A percentile compares a stretch with the other conserved stretches of the same genome.
Conservation (phyloP, 1,140 invertebrate genomes). For the Stegodyphus dumicola region DNA sequence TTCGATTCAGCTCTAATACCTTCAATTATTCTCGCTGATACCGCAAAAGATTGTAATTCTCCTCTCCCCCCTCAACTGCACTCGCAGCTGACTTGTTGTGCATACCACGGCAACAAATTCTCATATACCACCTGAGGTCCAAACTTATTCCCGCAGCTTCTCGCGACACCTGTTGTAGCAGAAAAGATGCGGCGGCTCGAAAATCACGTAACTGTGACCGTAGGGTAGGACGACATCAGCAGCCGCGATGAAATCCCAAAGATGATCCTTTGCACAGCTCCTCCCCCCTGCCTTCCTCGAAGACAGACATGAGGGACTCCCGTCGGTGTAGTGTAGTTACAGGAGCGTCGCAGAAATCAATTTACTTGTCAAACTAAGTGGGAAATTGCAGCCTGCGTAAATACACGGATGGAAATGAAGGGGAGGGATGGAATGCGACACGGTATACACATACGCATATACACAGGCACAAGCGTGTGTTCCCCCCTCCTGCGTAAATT, state of each 20-base stretch:
- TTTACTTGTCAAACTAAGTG: conserved; percentile 67
- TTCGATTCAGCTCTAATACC: too few species aligned
- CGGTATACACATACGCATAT: neutral
- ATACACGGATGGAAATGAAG: conserved; percentile 43
- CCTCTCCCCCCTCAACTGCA: neutral
- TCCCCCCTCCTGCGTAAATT: conserved; percentile 15
- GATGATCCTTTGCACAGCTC: conserved; percentile 9
- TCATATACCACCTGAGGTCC: neutral
- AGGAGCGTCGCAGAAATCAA: conserved; percentile 64
- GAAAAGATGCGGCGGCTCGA: neutral
- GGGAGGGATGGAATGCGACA: conserved; percentile 3
- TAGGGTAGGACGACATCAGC: conserved; percentile 6
- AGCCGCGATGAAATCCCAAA: conserved; percentile 9
- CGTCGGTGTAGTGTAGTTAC: conserved; percentile 64
- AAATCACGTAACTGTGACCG: conserved; percentile 49
- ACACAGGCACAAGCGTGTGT: neutral
- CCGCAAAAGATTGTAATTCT: conserved; percentile 21
- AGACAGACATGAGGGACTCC: neutral
- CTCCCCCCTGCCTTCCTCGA: neutral
- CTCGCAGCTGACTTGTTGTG: too few species aligned
- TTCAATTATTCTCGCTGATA: conserved; percentile 35
- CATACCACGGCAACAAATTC: neutral
- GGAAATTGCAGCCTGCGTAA: conserved; percentile 62
- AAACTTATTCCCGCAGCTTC: neutral
- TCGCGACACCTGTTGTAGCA: conserved; percentile 43